A percentile compares a stretch with the other conserved stretches of the same genome.
These are phyloP conservation scores for Melanostigma gelatinosum DNA, from an alignment of 2,113 vertebrate genomes.

Conservation along the genomic window DNA sequence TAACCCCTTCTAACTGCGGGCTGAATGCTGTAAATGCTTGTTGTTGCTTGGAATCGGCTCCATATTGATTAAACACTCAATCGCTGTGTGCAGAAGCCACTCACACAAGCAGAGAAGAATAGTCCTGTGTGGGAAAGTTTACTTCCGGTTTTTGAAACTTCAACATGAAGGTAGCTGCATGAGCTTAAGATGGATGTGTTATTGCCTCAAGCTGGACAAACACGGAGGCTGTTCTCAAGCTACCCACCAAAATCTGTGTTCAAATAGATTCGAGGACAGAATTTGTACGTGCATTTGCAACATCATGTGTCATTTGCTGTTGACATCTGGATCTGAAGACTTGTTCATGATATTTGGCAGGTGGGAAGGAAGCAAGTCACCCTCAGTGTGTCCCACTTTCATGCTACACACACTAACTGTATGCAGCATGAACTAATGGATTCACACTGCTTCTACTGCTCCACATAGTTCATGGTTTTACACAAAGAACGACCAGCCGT, in stretches of 20 bases:
- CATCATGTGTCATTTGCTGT: neutral
- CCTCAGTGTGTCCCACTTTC: neutral
- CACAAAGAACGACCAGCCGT: no score
- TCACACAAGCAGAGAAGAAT: conserved; percentile 7
- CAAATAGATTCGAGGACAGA: neutral
- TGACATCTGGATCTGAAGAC: neutral
- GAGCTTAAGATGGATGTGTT: neutral
- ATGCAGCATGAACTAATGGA: neutral
- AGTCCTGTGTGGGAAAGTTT: neutral
- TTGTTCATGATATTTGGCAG: neutral
- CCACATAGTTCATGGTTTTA: neutral
- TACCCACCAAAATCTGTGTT: neutral
- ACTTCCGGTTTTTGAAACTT: conserved; percentile 39
- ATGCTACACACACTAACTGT: neutral
- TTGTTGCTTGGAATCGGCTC: conserved; percentile 15
- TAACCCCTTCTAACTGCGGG: conserved; percentile 10
- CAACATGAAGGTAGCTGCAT: neutral
- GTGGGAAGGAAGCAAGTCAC: neutral
- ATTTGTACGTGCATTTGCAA: neutral
- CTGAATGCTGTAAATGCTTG: conserved; percentile 13
- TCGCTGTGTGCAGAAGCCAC: neutral
- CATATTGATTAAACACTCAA: conserved; percentile 18
- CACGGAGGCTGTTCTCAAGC: neutral
- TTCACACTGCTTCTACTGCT: neutral
- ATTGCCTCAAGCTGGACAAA: neutral